Evolutionary conservation across 2,888 invertebrate genomes (phyloP).

Genomic region (Lysandra coridon): DNA sequence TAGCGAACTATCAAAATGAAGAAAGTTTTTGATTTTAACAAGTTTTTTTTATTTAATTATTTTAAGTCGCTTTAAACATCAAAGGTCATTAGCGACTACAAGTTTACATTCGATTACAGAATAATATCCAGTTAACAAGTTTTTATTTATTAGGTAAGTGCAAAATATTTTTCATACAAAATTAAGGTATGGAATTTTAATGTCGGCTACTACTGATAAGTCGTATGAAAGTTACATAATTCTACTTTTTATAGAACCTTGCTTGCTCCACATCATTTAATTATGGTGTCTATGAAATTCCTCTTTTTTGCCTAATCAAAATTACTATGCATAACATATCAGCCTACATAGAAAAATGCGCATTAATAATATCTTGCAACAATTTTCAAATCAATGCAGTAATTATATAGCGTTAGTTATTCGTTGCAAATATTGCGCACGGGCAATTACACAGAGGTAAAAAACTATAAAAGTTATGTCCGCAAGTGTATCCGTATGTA

Average conservation of each 20-base stretch:
- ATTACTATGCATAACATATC: slow-evolving; percentile 9
- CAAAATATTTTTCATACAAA: no score
- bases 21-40: no score
- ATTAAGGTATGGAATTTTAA: no score
- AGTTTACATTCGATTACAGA: no score
- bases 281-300: background rate
- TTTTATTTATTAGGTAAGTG: no score
- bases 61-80: no score
- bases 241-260: background rate
- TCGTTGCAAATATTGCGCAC: slow-evolving; percentile 1
- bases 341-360: slow-evolving; percentile 12
- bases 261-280: background rate
- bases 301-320: background rate
- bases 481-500: slow-evolving; percentile 18
- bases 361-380: slow-evolving; percentile 13
- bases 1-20: background rate
- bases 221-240: background rate
- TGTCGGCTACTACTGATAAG: background rate
- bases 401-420: slow-evolving; percentile 25
- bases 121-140: no score
- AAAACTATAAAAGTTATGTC: slow-evolving; percentile 21
- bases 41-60: no score
- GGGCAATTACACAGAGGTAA: slow-evolving; percentile 25
- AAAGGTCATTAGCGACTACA: no score
- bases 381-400: slow-evolving; percentile 18